phyloP scores from a whole-genome alignment of 1,140 invertebrate genomes.

The Cheumatopsyche charites region DNA sequence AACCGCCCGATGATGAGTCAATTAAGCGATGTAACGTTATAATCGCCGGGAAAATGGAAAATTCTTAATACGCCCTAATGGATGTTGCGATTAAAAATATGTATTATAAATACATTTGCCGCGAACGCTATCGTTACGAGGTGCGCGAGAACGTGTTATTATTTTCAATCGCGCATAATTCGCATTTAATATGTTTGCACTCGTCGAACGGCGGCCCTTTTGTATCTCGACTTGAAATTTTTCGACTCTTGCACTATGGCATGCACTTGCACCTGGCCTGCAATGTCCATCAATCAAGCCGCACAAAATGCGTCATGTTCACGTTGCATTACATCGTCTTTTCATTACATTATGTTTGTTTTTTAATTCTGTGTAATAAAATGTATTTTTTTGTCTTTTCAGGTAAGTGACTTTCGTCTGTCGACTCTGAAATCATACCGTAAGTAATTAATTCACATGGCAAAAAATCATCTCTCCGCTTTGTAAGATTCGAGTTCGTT shows the following conservation, averaged over 20 bases:
- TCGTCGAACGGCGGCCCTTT: not conserved
- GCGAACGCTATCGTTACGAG: not conserved
- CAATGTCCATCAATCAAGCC: constrained; percentile 17
- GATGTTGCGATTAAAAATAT: not conserved
- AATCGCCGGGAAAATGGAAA: too few species aligned
- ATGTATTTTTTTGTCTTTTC: constrained; percentile 7
- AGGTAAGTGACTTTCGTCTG: constrained; percentile 8
- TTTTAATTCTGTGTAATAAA: not conserved
- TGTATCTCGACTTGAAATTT: not conserved
- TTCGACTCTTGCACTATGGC: not conserved
- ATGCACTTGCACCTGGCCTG: constrained; percentile 4
- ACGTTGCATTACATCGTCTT: not conserved
- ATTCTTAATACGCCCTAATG: too few species aligned
- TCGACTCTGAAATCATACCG: not conserved
- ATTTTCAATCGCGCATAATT: constrained; percentile 6
- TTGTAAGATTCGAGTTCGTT: too few species aligned
- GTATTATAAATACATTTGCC: constrained; percentile 21
- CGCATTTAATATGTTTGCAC: constrained; percentile 14
- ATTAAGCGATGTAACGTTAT: too few species aligned
- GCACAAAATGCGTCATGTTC: not conserved
- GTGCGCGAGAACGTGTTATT: not conserved
- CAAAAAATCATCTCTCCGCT: too few species aligned
- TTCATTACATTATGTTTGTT: not conserved
- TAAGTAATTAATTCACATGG: not conserved
- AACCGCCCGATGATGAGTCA: too few species aligned